These are phyloP conservation scores for Marmota monax DNA, from an alignment of 2,113 vertebrate genomes.

Conservation along the genomic window DNA sequence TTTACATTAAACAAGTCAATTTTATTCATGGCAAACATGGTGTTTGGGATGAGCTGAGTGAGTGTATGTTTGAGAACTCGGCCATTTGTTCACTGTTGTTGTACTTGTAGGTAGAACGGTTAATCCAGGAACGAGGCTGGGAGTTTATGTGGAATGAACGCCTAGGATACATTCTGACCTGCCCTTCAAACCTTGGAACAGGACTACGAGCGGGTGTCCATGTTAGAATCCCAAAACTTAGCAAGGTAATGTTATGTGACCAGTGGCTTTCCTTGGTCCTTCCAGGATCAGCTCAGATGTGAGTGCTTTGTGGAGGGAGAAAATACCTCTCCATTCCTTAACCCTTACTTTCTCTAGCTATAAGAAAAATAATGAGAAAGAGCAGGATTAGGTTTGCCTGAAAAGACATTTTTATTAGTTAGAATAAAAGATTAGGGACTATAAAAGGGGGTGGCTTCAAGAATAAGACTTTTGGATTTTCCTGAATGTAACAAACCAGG, in stretches of 20 bases:
- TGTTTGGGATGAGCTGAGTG: not conserved
- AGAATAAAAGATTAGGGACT: not conserved
- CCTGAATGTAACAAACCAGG: not conserved
- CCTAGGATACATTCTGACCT: conserved; percentile 94
- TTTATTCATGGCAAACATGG: not conserved
- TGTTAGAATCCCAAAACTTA: conserved; percentile 92
- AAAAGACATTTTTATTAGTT: not conserved
- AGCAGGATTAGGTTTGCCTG: not conserved
- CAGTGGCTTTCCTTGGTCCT: not conserved
- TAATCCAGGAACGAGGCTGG: conserved; percentile 95
- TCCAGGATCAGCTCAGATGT: not conserved
- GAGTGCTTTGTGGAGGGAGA: not conserved
- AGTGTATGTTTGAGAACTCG: not conserved
- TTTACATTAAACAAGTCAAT: not conserved
- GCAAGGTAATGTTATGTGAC: conserved; percentile 87
- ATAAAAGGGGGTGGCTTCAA: not conserved
- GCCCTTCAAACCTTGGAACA: conserved; percentile 95
- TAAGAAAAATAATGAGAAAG: not conserved
- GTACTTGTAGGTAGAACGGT: conserved; percentile 90
- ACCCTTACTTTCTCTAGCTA: not conserved
- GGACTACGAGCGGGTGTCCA: conserved; percentile 95
- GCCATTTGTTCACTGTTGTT: not conserved
- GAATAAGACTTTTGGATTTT: not conserved
- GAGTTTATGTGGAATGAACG: conserved; percentile 98
- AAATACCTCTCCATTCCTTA: not conserved